Base-by-base conservation (phyloP, 2,888 invertebrate genomes). In the Nymphalis c-album region DNA sequence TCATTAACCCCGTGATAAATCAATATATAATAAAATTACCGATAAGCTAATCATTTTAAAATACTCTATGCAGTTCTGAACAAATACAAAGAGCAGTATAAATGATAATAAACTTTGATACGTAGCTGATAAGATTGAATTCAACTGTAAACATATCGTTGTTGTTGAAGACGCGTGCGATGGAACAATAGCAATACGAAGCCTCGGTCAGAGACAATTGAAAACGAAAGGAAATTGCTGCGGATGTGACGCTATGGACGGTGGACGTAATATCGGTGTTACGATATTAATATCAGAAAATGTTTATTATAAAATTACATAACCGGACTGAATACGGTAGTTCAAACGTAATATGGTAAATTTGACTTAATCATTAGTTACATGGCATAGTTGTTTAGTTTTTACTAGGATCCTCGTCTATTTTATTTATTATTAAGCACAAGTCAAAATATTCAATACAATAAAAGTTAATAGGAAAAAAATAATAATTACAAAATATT, bases 131-230 rank as follows among this genome's bases (percentile, higher is more conserved):
- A 60, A 60, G 48, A 60, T 31, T 31, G 31, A 60, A 31, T 17
- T 10, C 10, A 48, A 31, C n/a, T 17, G 48, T 60, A 31, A 18
- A 48, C 18, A 60, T 47, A 47, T n/a, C 47, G 40, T 35, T 68
- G 46, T 62, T 51, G 62, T 22, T 7, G 51, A 68, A 51, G 61
- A 55, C 26, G 26, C 26, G 58, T 64, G 46, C 63, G 46, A 62
- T 64, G 68, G 78, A 78, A 88, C 86, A 88, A 86, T 86, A 77
- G 80, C 80, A 86, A 86, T 84, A 83, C 80, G 82, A 88, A 84
- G 85, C 87, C 84, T 84, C 86, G 89, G 90, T 85, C 89, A 88
- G 85, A 88, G 87, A 87, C 90, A 89, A 90, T 88, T 82, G 90
- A 91, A 91, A 91, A 79, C 79, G 91, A 91, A 91, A 91, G 90